Base-by-base conservation (phyloP, 2,888 invertebrate genomes). In the Athetis lepigone region DNA sequence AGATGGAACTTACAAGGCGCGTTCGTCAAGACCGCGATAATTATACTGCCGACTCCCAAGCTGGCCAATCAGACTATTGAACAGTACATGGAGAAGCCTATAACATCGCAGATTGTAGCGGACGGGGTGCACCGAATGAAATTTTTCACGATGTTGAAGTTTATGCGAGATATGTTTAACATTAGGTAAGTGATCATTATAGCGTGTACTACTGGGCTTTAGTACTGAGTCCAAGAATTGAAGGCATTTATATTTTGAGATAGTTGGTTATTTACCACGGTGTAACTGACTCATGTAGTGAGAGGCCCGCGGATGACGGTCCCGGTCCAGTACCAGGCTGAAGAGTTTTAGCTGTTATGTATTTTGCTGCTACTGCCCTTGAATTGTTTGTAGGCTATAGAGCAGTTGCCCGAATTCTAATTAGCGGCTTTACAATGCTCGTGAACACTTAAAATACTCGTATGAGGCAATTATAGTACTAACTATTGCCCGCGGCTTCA, bases 41-140 rank as follows among this genome's bases (percentile, higher is more conserved):
- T 96, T 78, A 80, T 91, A 6, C 81, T 88, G 0, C 40, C 75
- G 25, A 45, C 60, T 4, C 85, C 88, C 6, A 85, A 92, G 63
- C 86, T 94, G 50, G 85, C 88, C 40, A 85, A 94, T 23, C 81
- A 88, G 82, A 91, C 90, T 3, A 89, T 96, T 70, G 89, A 95
- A 63, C 86, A 95, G 54, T 97, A 96, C 79, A 75, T 86, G 65
- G 83, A 84, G 16, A 85, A 96, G 21, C 72, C 72, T n/a, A 58
- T 72, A 8, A 63, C 18, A 43, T 91, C 90, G 18, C 92, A 95
- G 57, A 89, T 92, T 33, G 94, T 96, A 80, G 90, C 96, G 25
- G 96, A 97, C 87, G 95, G 96, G 0, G 93, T 96, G 92, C 95
- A 96, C 85, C 95, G 96, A 76, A 95, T 96, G 80, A 96, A 97